A percentile compares a stretch with the other conserved stretches of the same genome.
These are phyloP conservation scores for Bostrychus sinensis DNA, from an alignment of 2,113 vertebrate species.

Conservation along the genomic window DNA sequence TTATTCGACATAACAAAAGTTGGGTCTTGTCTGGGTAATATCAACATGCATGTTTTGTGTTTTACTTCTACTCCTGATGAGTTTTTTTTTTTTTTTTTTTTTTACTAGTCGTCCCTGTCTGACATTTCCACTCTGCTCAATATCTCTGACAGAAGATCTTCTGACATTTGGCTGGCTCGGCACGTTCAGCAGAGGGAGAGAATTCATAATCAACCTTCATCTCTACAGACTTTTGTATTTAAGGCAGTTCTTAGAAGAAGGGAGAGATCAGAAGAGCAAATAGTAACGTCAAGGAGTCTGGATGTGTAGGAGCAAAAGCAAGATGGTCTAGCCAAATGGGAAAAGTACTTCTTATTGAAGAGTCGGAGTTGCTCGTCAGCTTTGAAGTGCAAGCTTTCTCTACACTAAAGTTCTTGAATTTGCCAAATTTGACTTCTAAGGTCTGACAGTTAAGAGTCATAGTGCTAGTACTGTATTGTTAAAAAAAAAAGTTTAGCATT, in stretches of 20 bases:
- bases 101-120: slow-evolving; percentile 45
- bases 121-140: slow-evolving; percentile 76
- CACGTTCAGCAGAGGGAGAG: slow-evolving; percentile 58
- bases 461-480: no score
- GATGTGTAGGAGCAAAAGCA: slow-evolving; percentile 1
- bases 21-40: slow-evolving; percentile 25
- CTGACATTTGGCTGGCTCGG: slow-evolving; percentile 71
- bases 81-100: background rate
- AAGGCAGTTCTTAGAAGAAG: slow-evolving; percentile 38
- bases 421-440: no score
- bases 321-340: no score
- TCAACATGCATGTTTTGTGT: slow-evolving; percentile 29
- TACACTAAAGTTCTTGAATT: no score
- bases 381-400: slow-evolving; percentile 51
- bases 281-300: slow-evolving; percentile 22
- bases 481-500: no score
- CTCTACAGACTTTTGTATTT: slow-evolving; percentile 41
- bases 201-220: slow-evolving; percentile 63
- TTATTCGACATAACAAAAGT: slow-evolving; percentile 36
- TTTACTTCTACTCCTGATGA: slow-evolving; percentile 40
- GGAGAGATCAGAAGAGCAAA: slow-evolving; percentile 22
- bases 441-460: no score
- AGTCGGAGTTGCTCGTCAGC: slow-evolving; percentile 10
- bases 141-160: slow-evolving; percentile 70
- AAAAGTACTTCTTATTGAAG: no score